These are phyloP conservation scores for Chaenodraco wilsoni DNA, from an alignment of 2,797 vertebrate genomes.

Conservation along the genomic window DNA sequence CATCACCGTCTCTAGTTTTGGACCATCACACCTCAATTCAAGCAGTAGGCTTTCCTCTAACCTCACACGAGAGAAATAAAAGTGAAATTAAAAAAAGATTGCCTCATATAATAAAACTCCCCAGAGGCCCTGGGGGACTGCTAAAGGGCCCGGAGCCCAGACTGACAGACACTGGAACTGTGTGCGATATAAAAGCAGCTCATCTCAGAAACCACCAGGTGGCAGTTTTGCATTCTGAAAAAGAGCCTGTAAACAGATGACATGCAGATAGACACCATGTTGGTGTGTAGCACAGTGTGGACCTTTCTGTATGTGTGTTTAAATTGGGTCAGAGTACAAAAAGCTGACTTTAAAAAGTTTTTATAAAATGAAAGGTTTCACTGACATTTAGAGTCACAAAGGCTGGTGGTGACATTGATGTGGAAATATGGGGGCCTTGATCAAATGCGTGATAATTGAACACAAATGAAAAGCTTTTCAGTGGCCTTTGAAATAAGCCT, in stretches of 20 bases:
- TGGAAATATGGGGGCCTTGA: conserved; percentile 19
- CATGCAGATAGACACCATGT: conserved; percentile 5
- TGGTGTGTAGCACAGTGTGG: background rate
- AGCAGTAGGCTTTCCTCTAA: background rate
- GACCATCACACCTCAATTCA: conserved; percentile 6
- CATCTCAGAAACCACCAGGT: conserved; percentile 69
- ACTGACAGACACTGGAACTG: background rate
- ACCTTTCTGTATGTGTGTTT: background rate
- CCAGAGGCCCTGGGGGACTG: background rate
- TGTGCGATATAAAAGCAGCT: conserved; percentile 25
- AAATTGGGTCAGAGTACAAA: conserved; percentile 2
- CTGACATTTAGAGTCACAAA: conserved; percentile 49
- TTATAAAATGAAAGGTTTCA: conserved; percentile 15
- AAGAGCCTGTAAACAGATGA: conserved; percentile 3
- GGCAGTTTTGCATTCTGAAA: conserved; percentile 72
- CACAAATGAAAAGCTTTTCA: conserved; percentile 27
- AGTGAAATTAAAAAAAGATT: conserved; percentile 21
- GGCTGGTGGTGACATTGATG: conserved; percentile 4
- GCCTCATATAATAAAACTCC: background rate
- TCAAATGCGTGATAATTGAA: conserved; percentile 31
- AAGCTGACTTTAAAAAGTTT: background rate
- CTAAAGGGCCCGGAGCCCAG: background rate
- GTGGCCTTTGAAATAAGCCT: conserved; percentile 47
- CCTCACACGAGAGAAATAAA: conserved; percentile 5
- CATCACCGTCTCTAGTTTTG: background rate